A percentile compares a stretch with the other conserved stretches of the same genome.
Evolutionary conservation across 2,113 vertebrate genomes (phyloP).

Genomic region (Antennarius striatus): DNA sequence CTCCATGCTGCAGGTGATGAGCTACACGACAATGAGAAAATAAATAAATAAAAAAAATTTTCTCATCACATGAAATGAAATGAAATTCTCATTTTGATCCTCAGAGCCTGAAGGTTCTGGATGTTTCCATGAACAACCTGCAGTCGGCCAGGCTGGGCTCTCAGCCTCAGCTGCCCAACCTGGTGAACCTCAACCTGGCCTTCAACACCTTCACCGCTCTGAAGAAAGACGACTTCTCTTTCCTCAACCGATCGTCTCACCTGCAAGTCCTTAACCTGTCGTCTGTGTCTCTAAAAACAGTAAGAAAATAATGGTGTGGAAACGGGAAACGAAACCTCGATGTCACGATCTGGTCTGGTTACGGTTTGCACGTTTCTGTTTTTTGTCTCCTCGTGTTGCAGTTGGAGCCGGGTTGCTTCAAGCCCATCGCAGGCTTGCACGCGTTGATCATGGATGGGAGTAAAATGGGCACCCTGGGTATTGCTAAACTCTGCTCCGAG

Average conservation of each 20-base stretch:
- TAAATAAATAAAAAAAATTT: too few species aligned
- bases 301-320: constrained; percentile 59
- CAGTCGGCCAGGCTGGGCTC: constrained; percentile 82
- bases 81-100: neutral
- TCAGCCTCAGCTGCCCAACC: constrained; percentile 80
- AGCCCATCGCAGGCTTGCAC: constrained; percentile 77
- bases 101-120: constrained; percentile 85
- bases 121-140: constrained; percentile 87
- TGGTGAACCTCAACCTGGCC: constrained; percentile 80
- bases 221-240: constrained; percentile 82
- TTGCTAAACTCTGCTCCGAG: constrained; percentile 79
- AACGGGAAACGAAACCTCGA: constrained; percentile 45
- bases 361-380: constrained; percentile 15
- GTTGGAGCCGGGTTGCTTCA: constrained; percentile 86
- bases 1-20: constrained; percentile 69
- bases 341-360: neutral
- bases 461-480: constrained; percentile 63
- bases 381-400: constrained; percentile 57
- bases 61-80: too few species aligned
- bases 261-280: constrained; percentile 86
- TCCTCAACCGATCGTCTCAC: constrained; percentile 78
- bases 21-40: neutral
- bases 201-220: constrained; percentile 82
- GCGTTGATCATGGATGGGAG: constrained; percentile 81
- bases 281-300: constrained; percentile 82